Evolutionary conservation across 2,888 invertebrate genomes (phyloP).

Genomic region (Malthinus flaveolus): DNA sequence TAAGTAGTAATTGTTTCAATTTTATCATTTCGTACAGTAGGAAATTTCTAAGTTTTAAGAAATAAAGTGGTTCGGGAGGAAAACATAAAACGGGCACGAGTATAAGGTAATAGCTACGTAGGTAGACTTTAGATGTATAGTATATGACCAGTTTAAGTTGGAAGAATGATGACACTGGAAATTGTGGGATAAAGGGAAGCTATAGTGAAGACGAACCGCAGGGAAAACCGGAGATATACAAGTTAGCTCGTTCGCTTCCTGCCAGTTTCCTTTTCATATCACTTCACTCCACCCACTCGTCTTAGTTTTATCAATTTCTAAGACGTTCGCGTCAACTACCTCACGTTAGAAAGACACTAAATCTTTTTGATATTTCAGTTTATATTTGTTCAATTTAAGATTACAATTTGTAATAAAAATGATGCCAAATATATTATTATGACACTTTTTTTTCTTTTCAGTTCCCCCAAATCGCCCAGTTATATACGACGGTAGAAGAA

Average conservation of each 20-base stretch:
- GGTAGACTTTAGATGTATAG: conserved; percentile 16
- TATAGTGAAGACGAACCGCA: conserved; percentile 30
- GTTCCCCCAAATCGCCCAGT: conserved; percentile 82
- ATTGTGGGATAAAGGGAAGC: conserved; percentile 42
- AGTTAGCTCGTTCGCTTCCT: conserved; percentile 32
- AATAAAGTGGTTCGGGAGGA: not conserved
- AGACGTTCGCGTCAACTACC: conserved; percentile 15
- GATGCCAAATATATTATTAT: conserved; percentile 6
- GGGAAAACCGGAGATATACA: conserved; percentile 33
- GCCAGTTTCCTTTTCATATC: conserved; percentile 38
- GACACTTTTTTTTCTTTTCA: conserved; percentile 55
- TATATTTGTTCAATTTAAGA: conserved; percentile 3
- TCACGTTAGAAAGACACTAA: conserved; percentile 5
- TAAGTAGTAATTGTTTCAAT: conserved; percentile 2
- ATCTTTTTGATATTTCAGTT: conserved; percentile 8
- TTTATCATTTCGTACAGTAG: not conserved
- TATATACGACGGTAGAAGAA: conserved; percentile 78
- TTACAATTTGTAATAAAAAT: not conserved
- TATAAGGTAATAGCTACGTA: conserved; percentile 20
- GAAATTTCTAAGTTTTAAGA: not conserved
- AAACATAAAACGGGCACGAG: conserved; percentile 10
- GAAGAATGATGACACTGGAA: conserved; percentile 44
- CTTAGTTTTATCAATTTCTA: conserved; percentile 18
- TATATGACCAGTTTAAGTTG: conserved; percentile 35
- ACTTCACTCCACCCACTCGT: conserved; percentile 18